Percentiles rank a stretch among this genome's conserved stretches.
phyloP scores from a whole-genome alignment of 2,888 invertebrate genomes.

The Frankliniella intonsa region DNA sequence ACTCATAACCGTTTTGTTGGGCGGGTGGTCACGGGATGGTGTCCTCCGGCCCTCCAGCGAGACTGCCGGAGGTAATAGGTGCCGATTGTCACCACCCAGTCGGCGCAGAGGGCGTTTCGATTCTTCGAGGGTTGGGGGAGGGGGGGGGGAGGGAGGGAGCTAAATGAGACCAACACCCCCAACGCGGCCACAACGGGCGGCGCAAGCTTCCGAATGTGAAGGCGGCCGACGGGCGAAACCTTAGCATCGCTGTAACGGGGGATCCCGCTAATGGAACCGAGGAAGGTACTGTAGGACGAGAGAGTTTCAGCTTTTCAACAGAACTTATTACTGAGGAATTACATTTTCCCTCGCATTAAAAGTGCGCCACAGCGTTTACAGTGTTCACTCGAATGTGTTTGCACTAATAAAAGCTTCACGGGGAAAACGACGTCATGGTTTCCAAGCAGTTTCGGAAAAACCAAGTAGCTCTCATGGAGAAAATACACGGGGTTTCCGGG shows the following conservation, averaged over 20 bases:
- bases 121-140: not conserved
- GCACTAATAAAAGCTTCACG: not conserved
- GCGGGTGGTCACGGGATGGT: not conserved
- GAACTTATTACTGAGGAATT: not conserved
- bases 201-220: not conserved
- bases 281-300: not conserved
- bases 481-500: not conserved
- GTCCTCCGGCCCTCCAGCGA: not conserved
- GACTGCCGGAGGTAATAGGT: not conserved
- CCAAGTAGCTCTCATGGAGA: not conserved
- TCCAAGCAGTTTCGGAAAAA: not conserved
- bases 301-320: not conserved
- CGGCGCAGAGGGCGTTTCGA: not conserved
- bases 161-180: too few relatives aligned
- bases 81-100: not conserved
- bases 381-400: too few relatives aligned
- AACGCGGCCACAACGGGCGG: not conserved
- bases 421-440: not conserved
- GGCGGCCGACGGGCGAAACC: not conserved
- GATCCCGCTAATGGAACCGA: not conserved
- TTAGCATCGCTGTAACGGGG: not conserved
- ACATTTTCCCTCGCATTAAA: not conserved
- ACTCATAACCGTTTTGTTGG: slow-evolving; percentile 1
- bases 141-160: not conserved
- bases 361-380: not conserved